Evolutionary conservation across 2,888 invertebrate genomes (phyloP).

Genomic region (Sympetrum striolatum): DNA sequence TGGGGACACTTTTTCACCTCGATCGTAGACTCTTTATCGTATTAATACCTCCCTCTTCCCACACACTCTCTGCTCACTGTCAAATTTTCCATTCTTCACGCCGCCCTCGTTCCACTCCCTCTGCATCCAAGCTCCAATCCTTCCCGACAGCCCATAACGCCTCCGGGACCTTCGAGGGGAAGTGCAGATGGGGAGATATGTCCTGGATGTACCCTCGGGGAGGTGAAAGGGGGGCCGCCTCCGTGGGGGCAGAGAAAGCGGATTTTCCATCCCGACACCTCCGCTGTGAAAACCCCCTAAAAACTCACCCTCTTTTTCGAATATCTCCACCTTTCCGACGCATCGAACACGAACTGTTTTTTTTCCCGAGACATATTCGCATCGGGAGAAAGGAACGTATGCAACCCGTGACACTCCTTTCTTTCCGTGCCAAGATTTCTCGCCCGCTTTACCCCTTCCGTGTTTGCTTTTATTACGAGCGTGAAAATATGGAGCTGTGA

Average conservation of each 20-base stretch:
- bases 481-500: not conserved
- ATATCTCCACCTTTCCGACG: not conserved
- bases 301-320: not conserved
- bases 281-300: conserved; percentile 15
- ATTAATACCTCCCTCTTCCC: not conserved
- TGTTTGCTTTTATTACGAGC: not conserved
- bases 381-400: not conserved
- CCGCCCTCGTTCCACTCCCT: not conserved
- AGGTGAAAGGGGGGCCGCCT: not conserved
- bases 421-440: not conserved
- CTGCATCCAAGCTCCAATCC: not conserved
- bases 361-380: not conserved
- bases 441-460: not conserved
- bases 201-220: conserved; percentile 22
- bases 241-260: conserved; percentile 10
- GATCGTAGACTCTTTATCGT: not conserved
- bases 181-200: not conserved
- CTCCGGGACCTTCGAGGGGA: not conserved
- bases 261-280: conserved; percentile 38
- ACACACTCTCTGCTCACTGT: not conserved
- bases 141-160: not conserved
- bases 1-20: not conserved
- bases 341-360: not conserved
- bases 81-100: not conserved
- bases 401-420: conserved; percentile 9